Evolutionary conservation across 2,888 invertebrate species (phyloP).

Genomic region (Automeris io): DNA sequence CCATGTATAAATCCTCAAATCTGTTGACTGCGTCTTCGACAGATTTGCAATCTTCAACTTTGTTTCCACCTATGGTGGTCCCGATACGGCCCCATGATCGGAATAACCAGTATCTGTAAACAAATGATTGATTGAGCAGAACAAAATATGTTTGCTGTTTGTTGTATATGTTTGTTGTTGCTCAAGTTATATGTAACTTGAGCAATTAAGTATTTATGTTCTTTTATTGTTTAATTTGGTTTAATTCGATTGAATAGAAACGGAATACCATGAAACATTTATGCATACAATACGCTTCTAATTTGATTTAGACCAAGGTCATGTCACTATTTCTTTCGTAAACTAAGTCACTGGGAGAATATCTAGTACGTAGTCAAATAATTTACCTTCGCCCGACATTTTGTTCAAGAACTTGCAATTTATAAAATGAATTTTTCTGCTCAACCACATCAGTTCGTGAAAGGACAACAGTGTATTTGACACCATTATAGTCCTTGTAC

Average conservation of each 20-base stretch:
- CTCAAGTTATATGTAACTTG: too few relatives aligned
- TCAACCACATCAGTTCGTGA: conserved; percentile 90
- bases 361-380: too few relatives aligned
- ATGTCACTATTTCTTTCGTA: too few relatives aligned
- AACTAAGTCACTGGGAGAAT: too few relatives aligned
- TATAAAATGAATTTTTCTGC: conserved; percentile 96
- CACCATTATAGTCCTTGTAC: conserved; percentile 72
- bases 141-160: too few relatives aligned
- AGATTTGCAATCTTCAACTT: conserved; percentile 69
- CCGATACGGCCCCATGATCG: conserved; percentile 98
- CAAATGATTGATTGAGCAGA: conserved; percentile 2
- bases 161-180: too few relatives aligned
- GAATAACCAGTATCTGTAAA: conserved; percentile 84
- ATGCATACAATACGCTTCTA: too few relatives aligned
- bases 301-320: too few relatives aligned
- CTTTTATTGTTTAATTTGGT: too few relatives aligned
- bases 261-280: too few relatives aligned
- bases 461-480: conserved; percentile 87
- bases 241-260: too few relatives aligned
- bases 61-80: conserved; percentile 90
- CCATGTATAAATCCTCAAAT: conserved; percentile 82
- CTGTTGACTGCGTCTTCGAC: conserved; percentile 75
- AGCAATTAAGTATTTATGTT: too few relatives aligned
- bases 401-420: conserved; percentile 90
- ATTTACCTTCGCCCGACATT: conserved; percentile 78